Percentiles rank a stretch among this genome's conserved stretches.
Evolutionary conservation across 2,888 invertebrate genomes (phyloP).

Genomic region (Lacanobia oleracea): DNA sequence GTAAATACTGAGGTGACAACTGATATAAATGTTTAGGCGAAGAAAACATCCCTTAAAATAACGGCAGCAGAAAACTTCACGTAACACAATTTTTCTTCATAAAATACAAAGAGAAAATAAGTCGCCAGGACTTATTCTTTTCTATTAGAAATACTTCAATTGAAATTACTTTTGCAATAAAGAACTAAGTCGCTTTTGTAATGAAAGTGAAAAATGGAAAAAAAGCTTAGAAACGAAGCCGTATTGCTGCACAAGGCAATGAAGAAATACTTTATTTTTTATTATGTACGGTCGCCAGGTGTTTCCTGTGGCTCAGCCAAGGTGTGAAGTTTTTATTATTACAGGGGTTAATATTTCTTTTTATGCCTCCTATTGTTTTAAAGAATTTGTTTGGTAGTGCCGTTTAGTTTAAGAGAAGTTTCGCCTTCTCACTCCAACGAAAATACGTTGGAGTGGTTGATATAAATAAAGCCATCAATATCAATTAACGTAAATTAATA

Average conservation of each 20-base stretch:
- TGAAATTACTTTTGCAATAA: conserved; percentile 21
- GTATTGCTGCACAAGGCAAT: conserved; percentile 10
- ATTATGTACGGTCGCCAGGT: conserved; percentile 16
- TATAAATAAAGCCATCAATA: too few relatives aligned
- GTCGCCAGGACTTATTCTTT: conserved; percentile 2
- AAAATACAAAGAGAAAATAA: conserved; percentile 12
- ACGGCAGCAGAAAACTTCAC: neutral
- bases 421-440: too few relatives aligned
- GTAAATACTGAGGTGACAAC: too few relatives aligned
- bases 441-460: neutral
- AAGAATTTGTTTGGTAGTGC: neutral
- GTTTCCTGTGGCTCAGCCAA: conserved; percentile 3
- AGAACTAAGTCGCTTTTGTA: conserved; percentile 11
- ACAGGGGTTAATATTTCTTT: neutral
- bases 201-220: conserved; percentile 27
- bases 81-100: neutral
- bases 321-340: conserved; percentile 28
- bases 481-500: neutral
- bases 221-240: conserved; percentile 4
- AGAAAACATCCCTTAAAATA: too few relatives aligned
- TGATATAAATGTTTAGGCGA: too few relatives aligned
- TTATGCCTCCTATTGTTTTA: neutral
- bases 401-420: neutral
- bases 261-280: conserved; percentile 22
- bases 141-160: conserved; percentile 19